Base-by-base conservation (phyloP, 2,797 vertebrate species). In the Ammospiza maritima region DNA sequence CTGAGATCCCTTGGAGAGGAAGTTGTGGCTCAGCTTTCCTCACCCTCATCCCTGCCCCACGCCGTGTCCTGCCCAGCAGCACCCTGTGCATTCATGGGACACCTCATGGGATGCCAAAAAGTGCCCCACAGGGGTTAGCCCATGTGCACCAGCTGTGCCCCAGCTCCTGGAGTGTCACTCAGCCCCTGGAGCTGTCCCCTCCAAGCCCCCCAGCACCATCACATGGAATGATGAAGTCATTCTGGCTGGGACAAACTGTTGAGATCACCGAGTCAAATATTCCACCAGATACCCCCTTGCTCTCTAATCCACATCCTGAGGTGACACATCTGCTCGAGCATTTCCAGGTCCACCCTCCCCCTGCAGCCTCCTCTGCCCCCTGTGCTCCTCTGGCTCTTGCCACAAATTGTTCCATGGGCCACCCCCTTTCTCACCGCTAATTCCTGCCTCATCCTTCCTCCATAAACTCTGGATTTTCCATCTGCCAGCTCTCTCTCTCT, bases 61-160 rank as follows among this genome's bases (percentile, higher is more conserved):
- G 3, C 20, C 4, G 0, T 0, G 21, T 56, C 48, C 62, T 75
- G 58, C 45, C 65, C 69, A 20, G 73, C 16, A 44, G 66, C 40
- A 23, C n/a, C 25, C 32, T 0, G 2, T 26, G 26, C 27, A 77
- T 6, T 21, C 8, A 1, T 0, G 1, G 61, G 9, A 84, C 22
- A 38, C 62, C 32, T 2, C n/a, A 2, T 1, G 58, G 56, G 25
- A 26, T 19, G 30, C 30, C 0, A 3, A 9, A 12, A 17, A 11
- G 8, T 27, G 62, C 7, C 58, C 67, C 9, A 9, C 0, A 0
- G 27, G 8, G 9, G 18, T 13, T 7, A 38, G 65, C 19, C 54
- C 18, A 0, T 12, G 51, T 44, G 65, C 30, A 16, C 42, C 20
- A 44, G 34, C 21, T 44, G 50, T 42, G 30, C 54, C 44, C 54